These are phyloP conservation scores for Lasiurus borealis DNA, from an alignment of 2,113 vertebrate species.

Conservation along the genomic window DNA sequence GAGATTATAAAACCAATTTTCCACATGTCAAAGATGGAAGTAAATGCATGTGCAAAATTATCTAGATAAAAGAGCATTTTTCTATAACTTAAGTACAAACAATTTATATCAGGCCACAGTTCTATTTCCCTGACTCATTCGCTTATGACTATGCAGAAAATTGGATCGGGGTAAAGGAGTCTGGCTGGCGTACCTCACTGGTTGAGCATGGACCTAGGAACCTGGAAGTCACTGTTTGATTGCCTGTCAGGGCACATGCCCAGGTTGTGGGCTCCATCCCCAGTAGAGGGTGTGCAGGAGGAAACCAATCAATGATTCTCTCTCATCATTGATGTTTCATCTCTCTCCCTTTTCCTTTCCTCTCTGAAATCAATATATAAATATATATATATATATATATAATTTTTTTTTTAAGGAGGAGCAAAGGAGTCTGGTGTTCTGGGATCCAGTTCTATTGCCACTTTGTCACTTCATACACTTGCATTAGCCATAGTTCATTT, in stretches of 20 bases:
- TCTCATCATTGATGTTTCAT: too few relatives aligned
- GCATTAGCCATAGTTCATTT: not conserved
- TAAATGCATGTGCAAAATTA: conserved; percentile 62
- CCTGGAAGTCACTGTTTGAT: too few relatives aligned
- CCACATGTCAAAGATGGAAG: conserved; percentile 74
- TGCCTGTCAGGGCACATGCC: too few relatives aligned
- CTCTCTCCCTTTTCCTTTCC: too few relatives aligned
- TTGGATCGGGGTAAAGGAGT: not conserved
- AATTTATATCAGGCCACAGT: conserved; percentile 40
- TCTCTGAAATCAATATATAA: too few relatives aligned
- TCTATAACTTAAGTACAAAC: conserved; percentile 59
- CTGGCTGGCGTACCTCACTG: too few relatives aligned
- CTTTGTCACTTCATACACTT: not conserved
- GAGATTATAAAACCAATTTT: conserved; percentile 80
- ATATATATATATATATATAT: too few relatives aligned
- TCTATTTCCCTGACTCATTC: conserved; percentile 33
- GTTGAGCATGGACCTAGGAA: too few relatives aligned
- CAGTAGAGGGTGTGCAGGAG: too few relatives aligned
- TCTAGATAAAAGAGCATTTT: conserved; percentile 72
- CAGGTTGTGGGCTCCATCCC: too few relatives aligned
- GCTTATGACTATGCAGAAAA: not conserved
- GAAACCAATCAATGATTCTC: too few relatives aligned
- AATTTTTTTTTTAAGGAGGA: not conserved
- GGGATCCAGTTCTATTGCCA: not conserved
- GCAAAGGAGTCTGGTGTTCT: not conserved